These are phyloP conservation scores for Anarrhichthys ocellatus DNA, from an alignment of 2,113 vertebrate genomes.

Conservation along the genomic window DNA sequence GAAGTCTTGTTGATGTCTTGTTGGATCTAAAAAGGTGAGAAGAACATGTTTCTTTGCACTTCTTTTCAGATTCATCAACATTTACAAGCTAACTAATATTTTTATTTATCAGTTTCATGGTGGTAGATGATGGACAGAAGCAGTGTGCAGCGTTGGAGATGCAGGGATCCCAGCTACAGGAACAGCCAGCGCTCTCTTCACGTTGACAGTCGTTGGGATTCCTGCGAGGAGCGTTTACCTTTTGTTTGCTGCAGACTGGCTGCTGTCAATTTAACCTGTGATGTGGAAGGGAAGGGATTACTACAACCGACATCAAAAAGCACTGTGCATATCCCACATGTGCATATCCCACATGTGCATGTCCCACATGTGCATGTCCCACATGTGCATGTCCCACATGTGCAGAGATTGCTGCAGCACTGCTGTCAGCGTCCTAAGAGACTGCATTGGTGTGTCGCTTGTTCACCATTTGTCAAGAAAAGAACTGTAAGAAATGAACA, in stretches of 20 bases:
- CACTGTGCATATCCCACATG: background rate
- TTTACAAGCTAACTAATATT: background rate
- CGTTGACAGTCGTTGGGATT: background rate
- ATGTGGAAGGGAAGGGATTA: background rate
- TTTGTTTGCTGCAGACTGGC: background rate
- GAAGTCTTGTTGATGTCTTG: background rate
- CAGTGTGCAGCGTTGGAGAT: background rate
- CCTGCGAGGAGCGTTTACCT: background rate
- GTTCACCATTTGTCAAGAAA: background rate
- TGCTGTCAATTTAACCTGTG: conserved; percentile 11
- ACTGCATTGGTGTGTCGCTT: background rate
- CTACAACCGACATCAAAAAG: too few relatives aligned
- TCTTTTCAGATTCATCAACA: background rate
- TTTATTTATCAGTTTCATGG: background rate
- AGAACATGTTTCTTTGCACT: background rate
- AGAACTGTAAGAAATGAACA: background rate
- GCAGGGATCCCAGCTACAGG: conserved; percentile 14
- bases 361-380: background rate
- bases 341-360: background rate
- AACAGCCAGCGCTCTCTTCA: conserved; percentile 15
- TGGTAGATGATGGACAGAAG: background rate
- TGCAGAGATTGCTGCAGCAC: background rate
- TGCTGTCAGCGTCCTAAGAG: background rate
- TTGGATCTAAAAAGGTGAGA: conserved; percentile 13
- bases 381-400: background rate